phyloP scores from a whole-genome alignment of 2,113 vertebrate species.

The Phycodurus eques region DNA sequence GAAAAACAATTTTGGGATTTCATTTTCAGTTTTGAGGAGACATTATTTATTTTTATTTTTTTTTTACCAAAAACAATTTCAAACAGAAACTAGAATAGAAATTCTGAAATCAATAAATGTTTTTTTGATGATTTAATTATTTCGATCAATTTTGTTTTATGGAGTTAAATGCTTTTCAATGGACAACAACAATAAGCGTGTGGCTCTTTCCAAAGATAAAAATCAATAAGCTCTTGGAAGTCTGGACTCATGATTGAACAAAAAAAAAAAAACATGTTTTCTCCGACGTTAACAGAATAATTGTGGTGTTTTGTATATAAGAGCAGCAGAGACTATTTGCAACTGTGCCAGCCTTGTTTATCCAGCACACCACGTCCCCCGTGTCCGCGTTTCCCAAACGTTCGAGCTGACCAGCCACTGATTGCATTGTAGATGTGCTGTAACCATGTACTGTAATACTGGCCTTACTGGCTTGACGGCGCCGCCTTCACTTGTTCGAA shows the following conservation, averaged over 20 bases:
- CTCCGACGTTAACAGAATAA: background rate
- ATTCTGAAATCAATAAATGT: no score
- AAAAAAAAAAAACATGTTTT: background rate
- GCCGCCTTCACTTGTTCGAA: conserved; percentile 31
- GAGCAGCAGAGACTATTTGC: background rate
- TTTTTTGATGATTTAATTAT: background rate
- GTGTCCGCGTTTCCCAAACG: conserved; percentile 11
- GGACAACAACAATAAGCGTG: no score
- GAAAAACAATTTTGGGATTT: background rate
- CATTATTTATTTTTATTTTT: background rate
- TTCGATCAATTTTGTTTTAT: background rate
- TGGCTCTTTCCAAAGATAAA: background rate
- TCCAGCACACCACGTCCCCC: background rate
- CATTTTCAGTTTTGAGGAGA: background rate
- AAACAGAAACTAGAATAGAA: background rate
- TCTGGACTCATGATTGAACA: background rate
- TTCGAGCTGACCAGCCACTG: conserved; percentile 4
- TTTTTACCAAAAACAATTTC: background rate
- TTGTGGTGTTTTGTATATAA: background rate
- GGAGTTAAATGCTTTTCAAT: background rate
- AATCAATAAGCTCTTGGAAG: background rate
- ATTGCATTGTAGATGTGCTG: conserved; percentile 19
- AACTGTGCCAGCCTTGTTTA: background rate
- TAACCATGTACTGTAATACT: conserved; percentile 48
- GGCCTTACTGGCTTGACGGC: conserved; percentile 43